Base-by-base conservation (phyloP, 1,140 invertebrate species). In the Laupala kohalensis region DNA sequence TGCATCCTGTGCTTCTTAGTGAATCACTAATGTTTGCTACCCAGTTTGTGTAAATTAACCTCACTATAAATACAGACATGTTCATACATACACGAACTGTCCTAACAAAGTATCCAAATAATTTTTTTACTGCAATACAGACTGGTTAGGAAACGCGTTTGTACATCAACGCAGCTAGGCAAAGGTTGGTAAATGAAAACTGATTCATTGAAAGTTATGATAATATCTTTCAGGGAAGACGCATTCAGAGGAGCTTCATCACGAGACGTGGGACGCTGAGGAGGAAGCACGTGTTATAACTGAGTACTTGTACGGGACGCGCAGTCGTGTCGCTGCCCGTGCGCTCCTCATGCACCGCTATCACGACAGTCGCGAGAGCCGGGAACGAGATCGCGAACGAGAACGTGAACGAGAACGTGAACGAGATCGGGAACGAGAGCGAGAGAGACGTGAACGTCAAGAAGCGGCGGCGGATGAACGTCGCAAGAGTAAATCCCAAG, bases 221-320 rank as follows among this genome's bases (percentile, higher is more conserved):
- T 19, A 53, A 53, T 19, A 13, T 53, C 37, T 71, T 73, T 23
- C 71, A 83, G 81, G 80, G 72, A 82, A 79, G 73, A 77, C 80
- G 28, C 81, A 83, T 71, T 83, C 82, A 5, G 81, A 82, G 29
- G 80, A 83, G 27, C 75, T 78, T 29, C 66, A 70, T 13, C 72
- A 82, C 12, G 81, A 83, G 72, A 82, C 82, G 29, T 78, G 84
- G 4, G 85, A 86, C 73, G 75, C 75, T 12, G 76, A 76, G 68
- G 76, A 75, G 24, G 77, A 78, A 73, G 80, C 83, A 4, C 83
- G 86, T 76, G 79, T 82, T 9, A 84, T 86, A 5, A 83, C 84
- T 2, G 84, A 85, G 72, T 86, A 81, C 74, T 76, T 87, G 4
- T 84, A 86, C 74, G 83, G 85, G 6, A 84, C 81, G n/a, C 76